phyloP scores from a whole-genome alignment of 2,113 vertebrate species.

The Rhinogobius similis region DNA sequence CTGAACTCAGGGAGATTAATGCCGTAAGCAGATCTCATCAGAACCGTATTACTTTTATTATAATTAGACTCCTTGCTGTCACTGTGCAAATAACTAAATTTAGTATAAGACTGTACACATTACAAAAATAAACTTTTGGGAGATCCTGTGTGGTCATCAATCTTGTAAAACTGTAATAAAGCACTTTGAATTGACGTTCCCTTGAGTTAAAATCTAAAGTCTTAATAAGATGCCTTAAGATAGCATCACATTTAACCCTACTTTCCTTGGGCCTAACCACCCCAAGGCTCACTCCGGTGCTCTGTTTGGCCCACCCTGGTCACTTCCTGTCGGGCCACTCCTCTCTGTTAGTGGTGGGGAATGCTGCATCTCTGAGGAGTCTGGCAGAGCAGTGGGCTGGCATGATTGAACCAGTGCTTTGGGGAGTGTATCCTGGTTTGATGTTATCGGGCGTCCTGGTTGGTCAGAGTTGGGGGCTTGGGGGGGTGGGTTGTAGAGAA shows the following conservation, averaged over 20 bases:
- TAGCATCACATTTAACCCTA: constrained; percentile 56
- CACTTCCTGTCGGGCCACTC: constrained; percentile 64
- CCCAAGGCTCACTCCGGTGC: constrained; percentile 25
- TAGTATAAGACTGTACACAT: too few species aligned
- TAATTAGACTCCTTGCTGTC: not conserved
- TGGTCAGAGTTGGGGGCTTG: constrained; percentile 7
- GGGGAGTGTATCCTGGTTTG: constrained; percentile 43
- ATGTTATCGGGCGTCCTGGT: constrained; percentile 63
- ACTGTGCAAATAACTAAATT: too few species aligned
- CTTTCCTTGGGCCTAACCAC: constrained; percentile 53
- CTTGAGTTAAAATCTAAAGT: constrained; percentile 17
- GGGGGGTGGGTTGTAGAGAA: constrained; percentile 43
- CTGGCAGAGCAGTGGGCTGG: constrained; percentile 19
- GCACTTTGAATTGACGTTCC: constrained; percentile 22
- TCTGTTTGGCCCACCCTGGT: constrained; percentile 60
- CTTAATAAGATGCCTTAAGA: constrained; percentile 30
- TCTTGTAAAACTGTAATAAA: constrained; percentile 1
- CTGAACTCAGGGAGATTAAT: too few species aligned
- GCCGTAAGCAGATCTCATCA: too few species aligned
- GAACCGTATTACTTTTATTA: not conserved
- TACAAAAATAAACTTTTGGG: not conserved
- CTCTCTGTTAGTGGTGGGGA: constrained; percentile 46
- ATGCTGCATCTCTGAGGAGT: constrained; percentile 39
- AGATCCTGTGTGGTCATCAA: not conserved
- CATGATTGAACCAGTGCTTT: constrained; percentile 32